phyloP scores from a whole-genome alignment of 2,888 invertebrate genomes.

The Melikaiella ostensackeni region DNA sequence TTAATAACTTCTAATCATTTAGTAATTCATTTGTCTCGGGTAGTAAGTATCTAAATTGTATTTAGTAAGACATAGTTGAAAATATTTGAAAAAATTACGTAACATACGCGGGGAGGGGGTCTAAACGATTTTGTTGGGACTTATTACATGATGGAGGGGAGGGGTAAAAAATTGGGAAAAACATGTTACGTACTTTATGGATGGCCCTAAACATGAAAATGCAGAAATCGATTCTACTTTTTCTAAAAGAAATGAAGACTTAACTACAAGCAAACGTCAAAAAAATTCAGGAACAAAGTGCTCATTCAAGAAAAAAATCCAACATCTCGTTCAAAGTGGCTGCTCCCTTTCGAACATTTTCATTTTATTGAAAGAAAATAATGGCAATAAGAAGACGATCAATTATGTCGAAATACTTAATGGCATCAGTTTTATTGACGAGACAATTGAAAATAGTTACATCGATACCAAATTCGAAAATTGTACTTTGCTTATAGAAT shows the following conservation, averaged over 20 bases:
- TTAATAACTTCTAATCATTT: too few relatives aligned
- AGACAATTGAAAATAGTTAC: slow-evolving; percentile 23
- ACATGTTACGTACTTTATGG: too few relatives aligned
- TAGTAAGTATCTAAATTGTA: too few relatives aligned
- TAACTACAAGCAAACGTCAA: background rate
- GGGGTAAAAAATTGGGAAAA: too few relatives aligned
- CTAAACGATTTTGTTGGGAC: too few relatives aligned
- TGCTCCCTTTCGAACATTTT: too few relatives aligned
- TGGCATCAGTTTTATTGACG: slow-evolving; percentile 18
- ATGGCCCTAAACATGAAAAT: background rate
- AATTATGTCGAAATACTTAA: slow-evolving; percentile 2
- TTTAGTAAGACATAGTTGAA: too few relatives aligned
- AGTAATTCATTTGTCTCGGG: too few relatives aligned
- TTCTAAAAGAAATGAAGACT: background rate
- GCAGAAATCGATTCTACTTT: background rate
- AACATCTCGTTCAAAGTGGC: background rate
- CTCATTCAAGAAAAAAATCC: background rate
- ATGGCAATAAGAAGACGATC: background rate
- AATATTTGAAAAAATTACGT: too few relatives aligned
- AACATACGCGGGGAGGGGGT: too few relatives aligned
- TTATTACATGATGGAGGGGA: too few relatives aligned
- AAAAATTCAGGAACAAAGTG: background rate
- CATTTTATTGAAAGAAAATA: background rate
- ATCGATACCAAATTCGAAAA: background rate
- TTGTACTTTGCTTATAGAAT: slow-evolving; percentile 6